phyloP scores from a whole-genome alignment of 1,140 invertebrate genomes.

The Carposina sasakii region DNA sequence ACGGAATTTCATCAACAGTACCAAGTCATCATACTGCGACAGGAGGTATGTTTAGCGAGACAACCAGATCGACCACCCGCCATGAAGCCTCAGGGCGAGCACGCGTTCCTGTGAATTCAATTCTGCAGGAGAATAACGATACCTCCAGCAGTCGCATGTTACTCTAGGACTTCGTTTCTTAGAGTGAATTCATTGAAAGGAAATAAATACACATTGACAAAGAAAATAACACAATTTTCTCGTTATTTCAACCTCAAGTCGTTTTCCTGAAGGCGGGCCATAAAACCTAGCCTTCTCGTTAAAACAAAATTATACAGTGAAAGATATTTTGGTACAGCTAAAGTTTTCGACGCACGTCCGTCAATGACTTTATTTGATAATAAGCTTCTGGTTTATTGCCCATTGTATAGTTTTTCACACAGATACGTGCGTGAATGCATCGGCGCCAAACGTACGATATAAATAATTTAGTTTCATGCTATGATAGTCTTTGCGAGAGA shows the following conservation, averaged over 20 bases:
- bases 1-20: slow-evolving; percentile 32
- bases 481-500: too few relatives aligned
- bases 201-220: too few relatives aligned
- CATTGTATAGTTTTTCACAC: slow-evolving; percentile 52
- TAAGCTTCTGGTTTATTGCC: slow-evolving; percentile 50
- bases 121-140: slow-evolving; percentile 31
- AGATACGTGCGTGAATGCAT: slow-evolving; percentile 43
- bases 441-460: slow-evolving; percentile 37
- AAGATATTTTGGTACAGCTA: too few relatives aligned
- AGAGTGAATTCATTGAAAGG: too few relatives aligned
- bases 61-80: slow-evolving; percentile 44
- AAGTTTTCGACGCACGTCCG: slow-evolving; percentile 51
- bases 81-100: slow-evolving; percentile 40
- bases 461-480: slow-evolving; percentile 41
- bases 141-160: slow-evolving; percentile 30
- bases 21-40: slow-evolving; percentile 40
- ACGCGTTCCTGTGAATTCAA: slow-evolving; percentile 45
- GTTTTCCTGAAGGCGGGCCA: too few relatives aligned
- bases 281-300: too few relatives aligned
- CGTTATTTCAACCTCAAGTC: too few relatives aligned
- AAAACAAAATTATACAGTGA: too few relatives aligned
- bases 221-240: too few relatives aligned
- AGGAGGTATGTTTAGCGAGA: slow-evolving; percentile 47
- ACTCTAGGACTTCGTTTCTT: slow-evolving; percentile 31
- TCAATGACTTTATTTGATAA: slow-evolving; percentile 67